Evolutionary conservation across 2,113 vertebrate genomes (phyloP), one percentile per base, ranked within the genome.

Genomic region (Phycodurus eques): DNA sequence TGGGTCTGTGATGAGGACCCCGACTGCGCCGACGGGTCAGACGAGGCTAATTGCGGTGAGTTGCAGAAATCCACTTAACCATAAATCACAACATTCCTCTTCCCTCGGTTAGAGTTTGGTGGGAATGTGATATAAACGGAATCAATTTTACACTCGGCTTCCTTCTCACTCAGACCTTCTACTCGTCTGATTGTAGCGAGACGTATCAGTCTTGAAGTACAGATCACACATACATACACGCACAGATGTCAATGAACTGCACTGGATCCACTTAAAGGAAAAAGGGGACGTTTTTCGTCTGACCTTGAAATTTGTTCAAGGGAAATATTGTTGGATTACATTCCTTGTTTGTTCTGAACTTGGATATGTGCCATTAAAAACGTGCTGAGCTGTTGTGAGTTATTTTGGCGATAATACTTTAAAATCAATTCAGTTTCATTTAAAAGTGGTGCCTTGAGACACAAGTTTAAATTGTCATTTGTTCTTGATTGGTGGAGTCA

Each of bases 1-100:
- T 99, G 98, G 98, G 97, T 99, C 11, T 99, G 98, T 80, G 98
- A 99, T 9, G 96, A 99, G 83, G 98, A 99, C 77, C 95, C 96
- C 0, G 98, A 99, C 80, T 99, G 97, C 57, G 95, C 96, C 4
- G 98, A 99, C 35, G 98, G 96, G 22, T 98, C 98, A 0, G 97
- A 98, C 39, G 96, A 99, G 88, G 94, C 96, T 33, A 96, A 96
- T 84, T 99, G 98, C 62, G 96, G 98, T 99, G 90, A 97, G 97
- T 92, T 67, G 51, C 67, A 44, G 44, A 64, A 77, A 71, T 35
- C 65, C 65, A 79, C 77, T 85, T 87, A 73, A 83, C 81, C 72
- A 83, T 73, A 84, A 86, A 86, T 80, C 83, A 73, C 70, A 56
- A 9, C 27, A 47, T 65, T 66, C 62, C 47, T 22, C 68, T 77